phyloP scores from a whole-genome alignment of 2,113 vertebrate species.

The Mobula birostris region DNA sequence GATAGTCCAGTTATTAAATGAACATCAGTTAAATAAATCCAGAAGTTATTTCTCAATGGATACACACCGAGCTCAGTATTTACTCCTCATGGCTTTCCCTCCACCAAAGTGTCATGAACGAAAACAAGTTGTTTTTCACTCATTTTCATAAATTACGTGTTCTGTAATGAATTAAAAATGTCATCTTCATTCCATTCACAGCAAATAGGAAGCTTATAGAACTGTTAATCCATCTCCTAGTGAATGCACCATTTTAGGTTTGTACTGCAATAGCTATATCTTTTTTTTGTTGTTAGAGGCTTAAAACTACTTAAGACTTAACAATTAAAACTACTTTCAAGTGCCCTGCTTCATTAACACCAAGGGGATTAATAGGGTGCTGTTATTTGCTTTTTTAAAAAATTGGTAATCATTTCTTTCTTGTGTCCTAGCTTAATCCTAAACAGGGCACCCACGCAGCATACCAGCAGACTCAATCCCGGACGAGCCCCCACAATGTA shows the following conservation, averaged over 20 bases:
- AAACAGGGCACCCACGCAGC: no score
- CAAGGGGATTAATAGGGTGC: no score
- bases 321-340: background rate
- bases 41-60: background rate
- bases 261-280: no score
- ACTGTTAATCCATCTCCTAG: background rate
- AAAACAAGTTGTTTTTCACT: background rate
- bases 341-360: background rate
- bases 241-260: background rate
- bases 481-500: no score
- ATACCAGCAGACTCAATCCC: no score
- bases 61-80: background rate
- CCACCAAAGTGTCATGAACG: no score
- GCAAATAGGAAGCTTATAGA: background rate
- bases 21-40: no score
- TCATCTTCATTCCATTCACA: background rate
- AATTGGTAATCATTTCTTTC: background rate
- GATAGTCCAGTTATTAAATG: no score
- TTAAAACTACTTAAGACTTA: no score
- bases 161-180: background rate
- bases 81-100: background rate
- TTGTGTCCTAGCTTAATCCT: no score
- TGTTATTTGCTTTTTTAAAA: no score
- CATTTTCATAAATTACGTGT: background rate
- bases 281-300: no score